These are phyloP conservation scores for Pelochelys cantorii DNA, from an alignment of 2,797 vertebrate genomes.

Conservation along the genomic window DNA sequence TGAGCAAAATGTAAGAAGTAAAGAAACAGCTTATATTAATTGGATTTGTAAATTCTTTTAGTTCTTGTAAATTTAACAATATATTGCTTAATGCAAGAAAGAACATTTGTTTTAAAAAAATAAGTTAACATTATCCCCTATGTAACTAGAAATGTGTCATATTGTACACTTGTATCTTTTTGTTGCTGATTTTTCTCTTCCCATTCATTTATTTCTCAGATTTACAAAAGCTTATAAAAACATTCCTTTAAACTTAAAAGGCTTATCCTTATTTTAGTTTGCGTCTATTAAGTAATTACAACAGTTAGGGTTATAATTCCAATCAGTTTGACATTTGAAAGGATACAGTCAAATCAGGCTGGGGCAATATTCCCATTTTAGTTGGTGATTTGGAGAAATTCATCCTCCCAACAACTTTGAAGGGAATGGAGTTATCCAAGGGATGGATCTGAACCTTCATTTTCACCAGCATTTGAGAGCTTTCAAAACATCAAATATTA, in stretches of 20 bases:
- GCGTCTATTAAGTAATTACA: fast-evolving
- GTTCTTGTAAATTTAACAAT: not conserved
- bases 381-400: not conserved
- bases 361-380: not conserved
- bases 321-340: not conserved
- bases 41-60: not conserved
- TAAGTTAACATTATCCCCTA: not conserved
- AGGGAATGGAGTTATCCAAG: fast-evolving
- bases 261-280: not conserved
- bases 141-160: not conserved
- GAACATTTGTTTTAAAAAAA: not conserved
- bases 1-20: not conserved
- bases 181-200: not conserved
- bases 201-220: constrained; percentile 14
- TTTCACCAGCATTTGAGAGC: not conserved
- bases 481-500: not conserved
- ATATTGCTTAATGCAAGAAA: not conserved
- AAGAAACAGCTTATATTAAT: not conserved
- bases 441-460: not conserved
- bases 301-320: not conserved
- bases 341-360: not conserved
- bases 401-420: not conserved
- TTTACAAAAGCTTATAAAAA: not conserved
- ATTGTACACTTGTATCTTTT: not conserved
- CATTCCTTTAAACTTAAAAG: not conserved